Evolutionary conservation across 2,888 invertebrate genomes (phyloP), one percentile per base, ranked within the genome.

Genomic region (Conus canariensis): DNA sequence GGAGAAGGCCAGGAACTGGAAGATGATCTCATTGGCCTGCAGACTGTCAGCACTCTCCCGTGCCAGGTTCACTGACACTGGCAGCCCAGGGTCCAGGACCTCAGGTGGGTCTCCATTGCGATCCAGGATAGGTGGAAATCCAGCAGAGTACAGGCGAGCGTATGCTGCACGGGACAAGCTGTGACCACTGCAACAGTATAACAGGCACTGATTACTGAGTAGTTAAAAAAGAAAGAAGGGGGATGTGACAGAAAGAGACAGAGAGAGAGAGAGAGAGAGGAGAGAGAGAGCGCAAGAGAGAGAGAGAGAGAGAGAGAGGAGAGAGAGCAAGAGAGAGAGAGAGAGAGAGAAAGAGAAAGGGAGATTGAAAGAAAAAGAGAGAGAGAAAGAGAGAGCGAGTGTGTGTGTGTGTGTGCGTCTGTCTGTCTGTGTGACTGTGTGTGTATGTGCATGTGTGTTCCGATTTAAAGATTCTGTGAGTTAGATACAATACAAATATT

Each of bases 1-100:
- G 90, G 96, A 96, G 92, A 96, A 96, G 19, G 96, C 97, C 90
- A 97, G 92, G 94, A 97, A 96, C 94, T 97, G 97, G 89, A 97
- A 94, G 58, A 96, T 94, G 88, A 97, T 95, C 92, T 97, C 96
- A 92, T 97, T 96, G 90, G 95, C 95, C 90, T 96, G 96, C 30
- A 97, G 94, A 22, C 95, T 94, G 92, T 97, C 96, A 25, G 93
- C 93, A 67, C 94, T 92, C 92, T 97, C 97, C 89, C 94, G 94
- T 16, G 93, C 93, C 86, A 96, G 86, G 67, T 94, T 93, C 80
- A 95, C 94, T 19, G 91, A 92, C 14, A 91, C 90, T 67, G 95
- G 94, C 14, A 93, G 92, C 80, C 92, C 92, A 0, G 96, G 95
- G 92, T 97, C 96, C 77, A 97, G 95, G 14, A 96, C 95, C 89